Conservation (phyloP, 2,888 invertebrate genomes). For the Microplitis manilae region DNA sequence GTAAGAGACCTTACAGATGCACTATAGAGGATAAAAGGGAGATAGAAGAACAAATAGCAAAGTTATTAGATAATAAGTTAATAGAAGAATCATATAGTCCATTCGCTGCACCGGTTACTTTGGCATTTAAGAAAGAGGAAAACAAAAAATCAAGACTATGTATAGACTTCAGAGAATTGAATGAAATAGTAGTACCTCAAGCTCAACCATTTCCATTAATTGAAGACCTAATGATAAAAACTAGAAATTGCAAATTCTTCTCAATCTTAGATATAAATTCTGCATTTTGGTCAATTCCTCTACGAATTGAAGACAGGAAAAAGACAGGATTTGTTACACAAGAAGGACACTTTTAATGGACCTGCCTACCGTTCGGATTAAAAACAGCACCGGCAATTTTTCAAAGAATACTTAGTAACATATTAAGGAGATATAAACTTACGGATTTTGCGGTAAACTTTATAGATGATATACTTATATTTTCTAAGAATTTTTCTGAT, state of each 20-base stretch:
- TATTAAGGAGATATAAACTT: constrained; percentile 40
- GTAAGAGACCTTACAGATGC: constrained; percentile 44
- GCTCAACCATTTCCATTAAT: constrained; percentile 49
- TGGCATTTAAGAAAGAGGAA: constrained; percentile 50
- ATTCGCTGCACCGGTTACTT: constrained; percentile 46
- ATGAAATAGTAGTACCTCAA: constrained; percentile 47
- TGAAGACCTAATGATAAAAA: constrained; percentile 48
- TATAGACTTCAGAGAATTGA: constrained; percentile 24
- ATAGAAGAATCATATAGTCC: constrained; percentile 49
- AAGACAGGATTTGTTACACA: constrained; percentile 32
- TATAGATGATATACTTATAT: constrained; percentile 42
- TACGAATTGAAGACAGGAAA: constrained; percentile 43
- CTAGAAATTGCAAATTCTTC: constrained; percentile 43
- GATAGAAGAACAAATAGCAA: constrained; percentile 47
- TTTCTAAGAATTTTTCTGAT: constrained; percentile 35
- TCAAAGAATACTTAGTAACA: constrained; percentile 42
- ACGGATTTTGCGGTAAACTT: constrained; percentile 38
- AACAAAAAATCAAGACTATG: constrained; percentile 49
- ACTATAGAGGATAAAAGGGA: constrained; percentile 43
- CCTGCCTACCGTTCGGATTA: constrained; percentile 20
- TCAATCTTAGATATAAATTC: constrained; percentile 46
- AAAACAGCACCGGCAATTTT: constrained; percentile 39
- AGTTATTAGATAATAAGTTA: constrained; percentile 45
- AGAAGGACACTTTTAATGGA: constrained; percentile 31
- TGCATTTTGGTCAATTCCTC: constrained; percentile 46